Conservation (phyloP, 30 jellyfish, hydroid and myxozoan species). For the Phacellophora camtschatica region DNA sequence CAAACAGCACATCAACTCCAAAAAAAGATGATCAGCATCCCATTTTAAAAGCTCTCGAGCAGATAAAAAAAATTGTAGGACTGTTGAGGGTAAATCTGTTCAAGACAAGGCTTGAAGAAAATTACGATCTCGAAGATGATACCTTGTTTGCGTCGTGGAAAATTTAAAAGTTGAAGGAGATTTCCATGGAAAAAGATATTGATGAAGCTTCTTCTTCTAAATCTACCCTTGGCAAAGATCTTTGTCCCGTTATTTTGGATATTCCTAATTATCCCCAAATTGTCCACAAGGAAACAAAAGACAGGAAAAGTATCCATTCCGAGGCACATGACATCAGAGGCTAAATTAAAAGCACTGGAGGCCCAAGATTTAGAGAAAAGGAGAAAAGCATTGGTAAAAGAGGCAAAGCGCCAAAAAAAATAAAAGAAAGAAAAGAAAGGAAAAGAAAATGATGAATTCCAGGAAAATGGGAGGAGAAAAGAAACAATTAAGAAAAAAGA, state of each 20-base stretch:
- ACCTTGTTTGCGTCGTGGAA: constrained; percentile 5
- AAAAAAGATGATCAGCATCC: not conserved
- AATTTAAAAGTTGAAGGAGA: not conserved
- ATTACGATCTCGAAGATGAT: constrained; percentile 2
- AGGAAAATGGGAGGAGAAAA: not conserved
- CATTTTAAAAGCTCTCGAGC: not conserved
- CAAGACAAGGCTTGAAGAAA: not conserved
- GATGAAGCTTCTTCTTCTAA: not conserved
- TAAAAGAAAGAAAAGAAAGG: not conserved
- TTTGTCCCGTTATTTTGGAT: not conserved
- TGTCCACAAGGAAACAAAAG: not conserved
- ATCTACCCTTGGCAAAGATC: not conserved
- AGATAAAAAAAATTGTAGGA: not conserved
- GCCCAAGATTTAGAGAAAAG: not conserved
- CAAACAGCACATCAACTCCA: not conserved
- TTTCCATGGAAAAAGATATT: not conserved
- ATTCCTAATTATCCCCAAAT: not conserved
- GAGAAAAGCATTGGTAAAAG: not conserved
- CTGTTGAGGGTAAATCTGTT: not conserved
- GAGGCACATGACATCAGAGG: constrained; percentile 32
- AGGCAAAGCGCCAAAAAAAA: not conserved
- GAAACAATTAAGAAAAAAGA: not conserved
- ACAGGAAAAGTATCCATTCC: not conserved
- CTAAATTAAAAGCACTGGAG: not conserved
- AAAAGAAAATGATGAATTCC: not conserved